Evolutionary conservation across 2,113 vertebrate species (phyloP), one percentile per base, ranked within the genome.

Genomic region (Dissostichus mawsoni): DNA sequence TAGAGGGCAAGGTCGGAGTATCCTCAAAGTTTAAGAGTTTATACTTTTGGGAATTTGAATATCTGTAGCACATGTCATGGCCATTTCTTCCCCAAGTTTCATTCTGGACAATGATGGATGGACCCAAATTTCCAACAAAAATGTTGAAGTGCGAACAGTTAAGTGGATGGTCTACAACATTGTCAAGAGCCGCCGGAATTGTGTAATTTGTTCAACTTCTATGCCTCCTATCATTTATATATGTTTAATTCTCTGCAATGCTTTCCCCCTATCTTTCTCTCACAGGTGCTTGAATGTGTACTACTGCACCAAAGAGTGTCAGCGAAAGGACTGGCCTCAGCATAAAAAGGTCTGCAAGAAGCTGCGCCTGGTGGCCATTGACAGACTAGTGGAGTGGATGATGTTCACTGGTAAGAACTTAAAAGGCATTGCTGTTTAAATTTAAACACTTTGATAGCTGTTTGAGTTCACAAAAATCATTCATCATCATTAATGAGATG

Each of bases 241-340:
- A 9, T 11, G 2, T 57, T 18, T 17, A 11, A 12, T 58, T 17
- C 44, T n/a, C 23, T 2, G 25, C 44, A 2, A 23, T 62, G 8
- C n/a, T 50, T 10, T 51, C 3, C 11, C 33, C 9, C 3, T 48
- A 12, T 10, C 20, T 8, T 53, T 59, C 33, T 69, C 45, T 36
- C 45, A 11, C 81, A 99, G 97, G 87, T 99, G 98, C 93, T 94
- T 97, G 82, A 99, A 99, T 11, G 97, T 99, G 29, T 99, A 98
- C 87, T 99, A 99, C 93, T 99, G 98, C 8, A 92, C 94, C 2
- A 92, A 93, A 47, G 95, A 90, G 0, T 99, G 98, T 85, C 97
- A 99, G 92, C 96, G 77, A 44, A 94, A 94, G 67, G 95, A 98
- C 94, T 99, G 98, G 98, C 94, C 97, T 0, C 73, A 88, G 67